Evolutionary conservation across 2,797 vertebrate species (phyloP).

Genomic region (Acestrorhynchus altus): DNA sequence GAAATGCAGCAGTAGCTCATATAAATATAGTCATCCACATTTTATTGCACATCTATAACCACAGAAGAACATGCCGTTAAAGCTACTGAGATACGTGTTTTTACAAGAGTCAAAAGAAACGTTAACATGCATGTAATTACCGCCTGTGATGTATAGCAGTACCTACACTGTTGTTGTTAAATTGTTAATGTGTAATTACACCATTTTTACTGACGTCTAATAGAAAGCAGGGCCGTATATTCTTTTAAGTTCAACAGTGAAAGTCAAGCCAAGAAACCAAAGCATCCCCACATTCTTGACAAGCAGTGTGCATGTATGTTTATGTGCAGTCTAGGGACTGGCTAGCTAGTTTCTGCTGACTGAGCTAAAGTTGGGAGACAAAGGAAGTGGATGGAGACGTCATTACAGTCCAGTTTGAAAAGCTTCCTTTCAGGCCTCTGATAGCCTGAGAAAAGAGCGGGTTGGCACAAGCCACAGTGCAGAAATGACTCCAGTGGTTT

Average conservation of each 20-base stretch:
- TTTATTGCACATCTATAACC: too few species aligned
- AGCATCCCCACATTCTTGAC: neutral
- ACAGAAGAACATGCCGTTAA: too few species aligned
- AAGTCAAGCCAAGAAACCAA: neutral
- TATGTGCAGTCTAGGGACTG: neutral
- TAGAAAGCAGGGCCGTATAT: too few species aligned
- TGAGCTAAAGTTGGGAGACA: neutral
- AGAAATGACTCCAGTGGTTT: slow-evolving; percentile 15
- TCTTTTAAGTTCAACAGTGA: neutral
- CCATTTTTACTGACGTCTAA: too few species aligned
- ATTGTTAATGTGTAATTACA: too few species aligned
- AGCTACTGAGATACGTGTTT: too few species aligned
- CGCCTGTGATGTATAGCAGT: too few species aligned
- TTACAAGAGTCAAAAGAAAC: too few species aligned
- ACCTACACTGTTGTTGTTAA: too few species aligned
- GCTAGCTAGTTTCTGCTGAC: neutral
- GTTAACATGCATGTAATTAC: too few species aligned
- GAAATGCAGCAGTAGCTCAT: too few species aligned
- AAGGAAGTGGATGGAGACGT: neutral
- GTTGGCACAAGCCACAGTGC: neutral
- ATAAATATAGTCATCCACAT: too few species aligned
- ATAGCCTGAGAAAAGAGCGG: neutral
- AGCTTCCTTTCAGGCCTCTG: neutral
- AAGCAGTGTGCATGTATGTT: neutral
- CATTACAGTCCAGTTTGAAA: neutral